phyloP scores from a whole-genome alignment of 2,113 vertebrate genomes.

The Mustelus asterias region DNA sequence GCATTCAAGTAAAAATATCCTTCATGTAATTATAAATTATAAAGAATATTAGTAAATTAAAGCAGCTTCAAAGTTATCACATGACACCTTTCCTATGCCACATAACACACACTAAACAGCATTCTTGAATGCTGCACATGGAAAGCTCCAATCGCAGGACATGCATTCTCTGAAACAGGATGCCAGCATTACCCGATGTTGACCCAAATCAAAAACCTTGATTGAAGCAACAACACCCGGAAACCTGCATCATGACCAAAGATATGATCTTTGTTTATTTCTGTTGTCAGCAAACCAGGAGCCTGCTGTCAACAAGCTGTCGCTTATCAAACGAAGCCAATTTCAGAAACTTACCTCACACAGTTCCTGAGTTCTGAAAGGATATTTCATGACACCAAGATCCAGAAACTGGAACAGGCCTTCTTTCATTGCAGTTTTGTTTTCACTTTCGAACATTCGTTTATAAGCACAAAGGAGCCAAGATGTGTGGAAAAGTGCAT shows the following conservation, averaged over 20 bases:
- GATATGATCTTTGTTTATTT: background rate
- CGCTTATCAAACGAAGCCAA: background rate
- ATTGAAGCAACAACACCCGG: background rate
- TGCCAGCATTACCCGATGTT: background rate
- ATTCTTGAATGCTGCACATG: background rate
- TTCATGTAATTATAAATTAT: background rate
- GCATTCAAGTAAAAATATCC: background rate
- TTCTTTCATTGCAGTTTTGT: conserved; percentile 79
- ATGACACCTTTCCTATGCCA: background rate
- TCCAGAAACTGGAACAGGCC: conserved; percentile 78
- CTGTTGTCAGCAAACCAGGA: background rate
- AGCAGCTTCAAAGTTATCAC: background rate
- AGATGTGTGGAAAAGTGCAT: conserved; percentile 71
- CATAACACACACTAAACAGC: background rate
- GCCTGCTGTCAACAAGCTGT: background rate
- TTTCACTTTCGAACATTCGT: conserved; percentile 93
- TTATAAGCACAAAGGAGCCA: conserved; percentile 87
- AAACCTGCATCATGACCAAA: background rate
- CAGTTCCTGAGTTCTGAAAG: conserved; percentile 62
- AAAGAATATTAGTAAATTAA: background rate
- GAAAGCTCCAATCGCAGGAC: background rate
- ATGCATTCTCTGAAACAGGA: background rate
- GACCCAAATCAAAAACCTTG: background rate
- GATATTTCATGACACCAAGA: conserved; percentile 59
- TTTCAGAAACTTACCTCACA: conserved; percentile 62